These are phyloP conservation scores for Saccostrea glomerata DNA, from an alignment of 1,140 invertebrate genomes.

Conservation along the genomic window DNA sequence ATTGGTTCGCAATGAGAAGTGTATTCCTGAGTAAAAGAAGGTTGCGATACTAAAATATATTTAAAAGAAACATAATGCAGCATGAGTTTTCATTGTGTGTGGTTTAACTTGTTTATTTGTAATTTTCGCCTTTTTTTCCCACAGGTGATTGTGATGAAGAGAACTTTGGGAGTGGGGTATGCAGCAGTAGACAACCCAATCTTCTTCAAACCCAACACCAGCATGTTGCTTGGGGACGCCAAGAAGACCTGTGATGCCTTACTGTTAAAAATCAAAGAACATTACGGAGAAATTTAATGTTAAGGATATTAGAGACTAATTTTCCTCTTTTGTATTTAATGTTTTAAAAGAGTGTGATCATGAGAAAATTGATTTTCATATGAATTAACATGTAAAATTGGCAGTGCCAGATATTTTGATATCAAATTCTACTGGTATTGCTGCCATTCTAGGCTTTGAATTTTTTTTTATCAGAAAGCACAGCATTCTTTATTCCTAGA, in stretches of 20 bases:
- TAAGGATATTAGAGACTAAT: background rate
- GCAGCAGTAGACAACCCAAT: conserved; percentile 94
- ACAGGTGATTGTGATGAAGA: conserved; percentile 93
- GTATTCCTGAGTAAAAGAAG: too few relatives aligned
- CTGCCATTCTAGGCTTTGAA: background rate
- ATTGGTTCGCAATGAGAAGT: too few relatives aligned
- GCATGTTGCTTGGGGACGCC: conserved; percentile 94
- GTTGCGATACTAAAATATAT: too few relatives aligned
- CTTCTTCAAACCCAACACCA: conserved; percentile 93
- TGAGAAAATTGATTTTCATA: background rate
- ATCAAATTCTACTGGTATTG: background rate
- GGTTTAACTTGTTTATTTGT: background rate
- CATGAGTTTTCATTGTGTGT: background rate
- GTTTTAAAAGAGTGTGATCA: background rate
- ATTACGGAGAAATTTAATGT: conserved; percentile 62
- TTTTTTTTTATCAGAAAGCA: background rate
- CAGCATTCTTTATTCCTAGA: background rate
- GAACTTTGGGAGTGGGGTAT: conserved; percentile 91
- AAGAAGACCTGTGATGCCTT: conserved; percentile 94
- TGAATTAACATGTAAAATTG: background rate
- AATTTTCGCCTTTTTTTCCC: conserved; percentile 36
- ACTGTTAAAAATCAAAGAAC: conserved; percentile 79
- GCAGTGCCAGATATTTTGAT: conserved; percentile 34
- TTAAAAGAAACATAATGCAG: too few relatives aligned
- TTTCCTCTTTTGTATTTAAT: background rate